These are phyloP conservation scores for Caenorhabditis latens DNA, from an alignment of 1,140 invertebrate genomes.

Conservation along the genomic window DNA sequence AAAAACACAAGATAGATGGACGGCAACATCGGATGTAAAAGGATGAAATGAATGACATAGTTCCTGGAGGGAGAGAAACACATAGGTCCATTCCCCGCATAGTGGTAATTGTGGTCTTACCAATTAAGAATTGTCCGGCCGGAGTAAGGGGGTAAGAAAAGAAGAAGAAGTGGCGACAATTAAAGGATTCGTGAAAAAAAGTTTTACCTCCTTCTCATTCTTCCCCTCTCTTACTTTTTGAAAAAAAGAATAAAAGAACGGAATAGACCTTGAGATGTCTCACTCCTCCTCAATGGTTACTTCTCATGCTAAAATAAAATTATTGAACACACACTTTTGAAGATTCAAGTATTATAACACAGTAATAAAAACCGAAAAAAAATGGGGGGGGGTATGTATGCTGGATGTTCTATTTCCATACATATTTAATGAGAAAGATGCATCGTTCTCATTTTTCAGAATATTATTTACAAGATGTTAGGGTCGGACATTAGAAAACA, in stretches of 20 bases:
- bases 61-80: neutral
- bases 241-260: slow-evolving; percentile 39
- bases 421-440: slow-evolving; percentile 8
- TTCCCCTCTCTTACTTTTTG: slow-evolving; percentile 16
- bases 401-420: neutral
- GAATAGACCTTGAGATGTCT: slow-evolving; percentile 46
- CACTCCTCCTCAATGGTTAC: slow-evolving; percentile 34
- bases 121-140: slow-evolving; percentile 47
- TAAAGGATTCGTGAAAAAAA: slow-evolving; percentile 47
- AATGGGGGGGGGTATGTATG: neutral
- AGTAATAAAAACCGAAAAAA: neutral
- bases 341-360: neutral
- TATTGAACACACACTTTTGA: neutral
- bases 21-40: slow-evolving; percentile 15
- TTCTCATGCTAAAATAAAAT: slow-evolving; percentile 24
- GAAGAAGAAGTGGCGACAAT: slow-evolving; percentile 38
- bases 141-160: neutral
- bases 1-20: neutral
- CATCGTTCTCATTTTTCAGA: neutral
- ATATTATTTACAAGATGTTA: too few relatives aligned
- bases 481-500: too few relatives aligned
- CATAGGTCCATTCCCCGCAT: slow-evolving; percentile 47
- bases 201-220: slow-evolving; percentile 41
- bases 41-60: slow-evolving; percentile 39
- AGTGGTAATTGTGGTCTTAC: slow-evolving; percentile 52